Conservation (phyloP, 2,113 vertebrate species). For the Numenius arquata region DNA sequence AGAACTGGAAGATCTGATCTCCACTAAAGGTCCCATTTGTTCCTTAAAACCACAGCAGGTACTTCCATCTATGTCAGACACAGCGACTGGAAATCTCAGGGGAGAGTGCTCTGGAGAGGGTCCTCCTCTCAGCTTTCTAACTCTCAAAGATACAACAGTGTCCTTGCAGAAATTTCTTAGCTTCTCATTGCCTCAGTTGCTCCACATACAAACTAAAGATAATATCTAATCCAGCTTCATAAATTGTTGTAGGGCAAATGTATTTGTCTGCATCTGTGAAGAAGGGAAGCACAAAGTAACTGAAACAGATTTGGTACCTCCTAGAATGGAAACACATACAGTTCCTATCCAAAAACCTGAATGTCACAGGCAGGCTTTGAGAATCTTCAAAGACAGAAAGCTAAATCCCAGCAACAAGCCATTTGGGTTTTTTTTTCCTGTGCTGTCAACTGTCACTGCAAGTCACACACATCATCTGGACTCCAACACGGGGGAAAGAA, state of each 20-base stretch:
- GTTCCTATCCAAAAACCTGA: not conserved
- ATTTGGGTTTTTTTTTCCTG: rapidly evolving
- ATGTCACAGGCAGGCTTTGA: not conserved
- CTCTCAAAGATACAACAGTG: not conserved
- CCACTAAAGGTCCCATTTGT: not conserved
- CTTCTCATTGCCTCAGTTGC: not conserved
- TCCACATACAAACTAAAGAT: not conserved
- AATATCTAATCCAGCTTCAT: not conserved
- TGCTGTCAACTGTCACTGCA: not conserved
- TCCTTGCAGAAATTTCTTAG: not conserved
- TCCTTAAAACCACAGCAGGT: not conserved
- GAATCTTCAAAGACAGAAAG: not conserved
- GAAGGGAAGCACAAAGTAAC: not conserved
- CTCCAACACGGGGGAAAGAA: not conserved
- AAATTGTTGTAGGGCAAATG: not conserved
- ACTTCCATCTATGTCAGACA: not conserved
- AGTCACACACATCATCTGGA: not conserved
- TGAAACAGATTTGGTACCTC: not conserved
- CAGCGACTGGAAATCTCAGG: not conserved
- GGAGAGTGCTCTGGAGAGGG: not conserved
- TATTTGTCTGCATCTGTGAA: not conserved
- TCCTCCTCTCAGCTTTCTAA: not conserved
- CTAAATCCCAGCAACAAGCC: not conserved
- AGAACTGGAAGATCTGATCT: not conserved
- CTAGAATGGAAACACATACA: not conserved